Evolutionary conservation across 2,888 invertebrate genomes (phyloP).

Genomic region (Sphinx pinastri): DNA sequence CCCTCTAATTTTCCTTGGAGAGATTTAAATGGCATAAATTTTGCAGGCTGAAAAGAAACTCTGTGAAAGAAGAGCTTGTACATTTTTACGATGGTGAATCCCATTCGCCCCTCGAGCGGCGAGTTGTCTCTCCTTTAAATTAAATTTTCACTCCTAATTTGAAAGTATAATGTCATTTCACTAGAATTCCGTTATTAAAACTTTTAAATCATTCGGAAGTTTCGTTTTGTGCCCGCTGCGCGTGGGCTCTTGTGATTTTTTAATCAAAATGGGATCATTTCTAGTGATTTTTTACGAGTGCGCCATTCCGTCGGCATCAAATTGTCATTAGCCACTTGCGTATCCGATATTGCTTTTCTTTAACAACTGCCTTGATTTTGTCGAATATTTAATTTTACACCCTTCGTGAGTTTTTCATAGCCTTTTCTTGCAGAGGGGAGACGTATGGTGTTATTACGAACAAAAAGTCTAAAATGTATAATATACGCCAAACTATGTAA

Average conservation of each 20-base stretch:
- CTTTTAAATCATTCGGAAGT: conserved; percentile 83
- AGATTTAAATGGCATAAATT: conserved; percentile 82
- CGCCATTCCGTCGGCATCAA: conserved; percentile 77
- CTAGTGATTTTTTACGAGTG: conserved; percentile 83
- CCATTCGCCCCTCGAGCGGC: conserved; percentile 77
- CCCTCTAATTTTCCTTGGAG: conserved; percentile 79
- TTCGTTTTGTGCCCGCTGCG: conserved; percentile 66
- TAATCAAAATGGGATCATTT: conserved; percentile 83
- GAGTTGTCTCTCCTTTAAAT: conserved; percentile 84
- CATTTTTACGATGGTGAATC: conserved; percentile 81
- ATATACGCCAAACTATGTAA: too few relatives aligned
- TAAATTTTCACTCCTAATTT: conserved; percentile 85
- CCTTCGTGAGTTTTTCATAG: conserved; percentile 54
- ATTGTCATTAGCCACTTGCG: conserved; percentile 82
- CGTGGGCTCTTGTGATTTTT: conserved; percentile 79
- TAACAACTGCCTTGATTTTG: conserved; percentile 73
- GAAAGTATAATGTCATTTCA: conserved; percentile 85
- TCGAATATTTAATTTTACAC: conserved; percentile 71
- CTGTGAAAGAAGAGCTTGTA: conserved; percentile 79
- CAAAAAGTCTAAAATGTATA: background rate
- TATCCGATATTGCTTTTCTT: conserved; percentile 82
- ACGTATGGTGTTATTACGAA: background rate
- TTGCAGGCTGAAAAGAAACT: conserved; percentile 81
- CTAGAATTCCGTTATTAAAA: conserved; percentile 84
- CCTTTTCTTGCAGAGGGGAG: conserved; percentile 15